These are phyloP conservation scores for Excalfactoria chinensis DNA, from an alignment of 2,113 vertebrate genomes.

Conservation along the genomic window DNA sequence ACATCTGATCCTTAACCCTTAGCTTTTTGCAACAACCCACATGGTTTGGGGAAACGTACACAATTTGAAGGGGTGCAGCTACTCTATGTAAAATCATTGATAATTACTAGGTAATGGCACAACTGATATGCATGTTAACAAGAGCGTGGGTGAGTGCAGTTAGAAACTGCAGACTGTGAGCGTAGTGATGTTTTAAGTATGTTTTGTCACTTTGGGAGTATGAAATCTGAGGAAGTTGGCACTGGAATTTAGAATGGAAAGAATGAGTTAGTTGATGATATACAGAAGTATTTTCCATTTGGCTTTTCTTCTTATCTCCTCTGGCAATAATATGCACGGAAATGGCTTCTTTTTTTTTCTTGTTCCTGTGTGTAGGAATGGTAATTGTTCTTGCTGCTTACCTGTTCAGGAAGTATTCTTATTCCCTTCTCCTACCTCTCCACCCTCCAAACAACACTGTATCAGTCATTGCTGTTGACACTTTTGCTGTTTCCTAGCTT, in stretches of 20 bases:
- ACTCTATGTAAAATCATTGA: not conserved
- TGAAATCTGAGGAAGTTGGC: constrained; percentile 48
- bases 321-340: constrained; percentile 26
- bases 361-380: constrained; percentile 58
- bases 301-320: constrained; percentile 57
- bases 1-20: not conserved
- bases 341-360: constrained; percentile 60
- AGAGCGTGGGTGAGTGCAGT: not conserved
- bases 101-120: not conserved
- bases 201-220: constrained; percentile 17
- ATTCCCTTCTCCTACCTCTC: not conserved
- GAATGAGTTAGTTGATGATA: constrained; percentile 42
- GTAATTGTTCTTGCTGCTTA: constrained; percentile 55
- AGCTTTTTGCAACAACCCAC: not conserved
- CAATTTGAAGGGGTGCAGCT: not conserved
- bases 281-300: constrained; percentile 49
- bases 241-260: constrained; percentile 49
- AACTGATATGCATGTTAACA: not conserved
- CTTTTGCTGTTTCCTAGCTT: constrained; percentile 14
- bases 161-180: not conserved
- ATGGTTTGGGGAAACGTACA: not conserved
- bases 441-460: not conserved
- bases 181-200: not conserved
- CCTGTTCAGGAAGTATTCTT: constrained; percentile 61
- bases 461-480: not conserved